These are phyloP conservation scores for Cyclura pinguis DNA, from an alignment of 2,797 vertebrate genomes.

Conservation along the genomic window DNA sequence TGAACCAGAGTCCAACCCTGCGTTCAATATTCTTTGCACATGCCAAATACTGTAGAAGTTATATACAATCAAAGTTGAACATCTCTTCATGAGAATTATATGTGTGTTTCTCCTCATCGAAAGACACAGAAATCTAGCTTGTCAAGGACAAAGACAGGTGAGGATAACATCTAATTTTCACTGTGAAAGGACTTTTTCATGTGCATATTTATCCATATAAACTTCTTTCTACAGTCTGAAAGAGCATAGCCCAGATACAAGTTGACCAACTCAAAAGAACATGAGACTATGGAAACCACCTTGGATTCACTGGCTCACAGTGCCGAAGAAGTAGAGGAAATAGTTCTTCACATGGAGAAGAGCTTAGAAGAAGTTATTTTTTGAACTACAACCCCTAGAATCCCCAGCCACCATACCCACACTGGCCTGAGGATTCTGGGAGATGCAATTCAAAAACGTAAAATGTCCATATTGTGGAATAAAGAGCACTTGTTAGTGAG, in stretches of 20 bases:
- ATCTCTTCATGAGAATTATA: background rate
- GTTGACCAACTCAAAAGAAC: background rate
- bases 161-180: background rate
- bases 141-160: background rate
- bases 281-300: background rate
- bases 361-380: background rate
- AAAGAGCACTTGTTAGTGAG: background rate
- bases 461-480: too few relatives aligned
- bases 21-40: background rate
- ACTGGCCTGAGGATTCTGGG: too few relatives aligned
- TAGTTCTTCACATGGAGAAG: background rate
- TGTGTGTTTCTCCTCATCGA: slow-evolving; percentile 29
- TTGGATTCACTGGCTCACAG: slow-evolving; percentile 4
- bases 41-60: background rate
- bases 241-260: background rate
- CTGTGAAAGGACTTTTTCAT: background rate
- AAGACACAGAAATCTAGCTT: background rate
- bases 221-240: background rate
- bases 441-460: too few relatives aligned
- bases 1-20: background rate
- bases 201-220: background rate
- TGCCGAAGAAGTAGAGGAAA: background rate
- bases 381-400: too few relatives aligned
- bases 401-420: too few relatives aligned
- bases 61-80: background rate